Percentiles rank a stretch among this genome's conserved stretches.
phyloP scores from a whole-genome alignment of 1,140 invertebrate species.

The Popillia japonica region DNA sequence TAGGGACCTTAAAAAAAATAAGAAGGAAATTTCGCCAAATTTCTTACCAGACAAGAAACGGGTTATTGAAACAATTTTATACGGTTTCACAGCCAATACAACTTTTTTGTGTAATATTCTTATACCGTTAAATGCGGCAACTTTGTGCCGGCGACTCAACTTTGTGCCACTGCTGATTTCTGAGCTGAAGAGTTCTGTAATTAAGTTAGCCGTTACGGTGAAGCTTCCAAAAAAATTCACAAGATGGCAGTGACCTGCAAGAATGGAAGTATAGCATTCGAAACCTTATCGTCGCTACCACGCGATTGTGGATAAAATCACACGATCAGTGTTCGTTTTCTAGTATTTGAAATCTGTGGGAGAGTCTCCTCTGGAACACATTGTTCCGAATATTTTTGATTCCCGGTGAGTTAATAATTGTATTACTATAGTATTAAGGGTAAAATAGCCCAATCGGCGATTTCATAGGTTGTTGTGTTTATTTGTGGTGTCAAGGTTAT shows the following conservation, averaged over 20 bases:
- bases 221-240: conserved; percentile 1
- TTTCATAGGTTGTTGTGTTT: conserved; percentile 11
- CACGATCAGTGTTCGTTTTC: conserved; percentile 9
- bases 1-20: no score
- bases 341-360: conserved; percentile 10
- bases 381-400: conserved; percentile 11
- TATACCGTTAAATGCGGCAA: not conserved
- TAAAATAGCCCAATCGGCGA: conserved; percentile 9
- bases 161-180: conserved; percentile 9
- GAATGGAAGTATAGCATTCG: conserved; percentile 1
- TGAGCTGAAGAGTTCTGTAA: conserved; percentile 5
- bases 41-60: no score
- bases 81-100: no score
- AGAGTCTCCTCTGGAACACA: conserved; percentile 9
- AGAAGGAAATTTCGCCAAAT: no score
- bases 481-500: conserved; percentile 10
- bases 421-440: conserved; percentile 11
- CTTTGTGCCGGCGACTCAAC: conserved; percentile 8
- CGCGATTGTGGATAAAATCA: conserved; percentile 10
- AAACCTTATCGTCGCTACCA: conserved; percentile 9
- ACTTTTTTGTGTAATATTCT: no score
- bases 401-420: conserved; percentile 10
- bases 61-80: no score
- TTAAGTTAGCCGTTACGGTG: conserved; percentile 9
- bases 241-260: conserved; percentile 9